phyloP scores from a whole-genome alignment of 2,888 invertebrate genomes.

The Sinhomidia bicolor region DNA sequence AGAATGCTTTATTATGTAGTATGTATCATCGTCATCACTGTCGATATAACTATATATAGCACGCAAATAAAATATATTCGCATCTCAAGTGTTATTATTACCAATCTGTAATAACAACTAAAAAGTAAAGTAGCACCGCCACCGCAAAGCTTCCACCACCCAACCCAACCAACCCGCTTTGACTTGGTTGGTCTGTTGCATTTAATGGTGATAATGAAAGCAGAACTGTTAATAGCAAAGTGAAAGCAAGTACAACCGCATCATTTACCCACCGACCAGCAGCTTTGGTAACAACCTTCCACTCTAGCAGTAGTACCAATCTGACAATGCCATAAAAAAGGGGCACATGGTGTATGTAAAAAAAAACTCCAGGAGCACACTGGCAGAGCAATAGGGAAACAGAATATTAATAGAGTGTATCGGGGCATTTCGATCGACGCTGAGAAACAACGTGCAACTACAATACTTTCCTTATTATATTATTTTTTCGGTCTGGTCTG shows the following conservation, averaged over 20 bases:
- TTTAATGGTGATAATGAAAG: slow-evolving; percentile 27
- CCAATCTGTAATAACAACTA: slow-evolving; percentile 12
- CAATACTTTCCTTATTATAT: too few relatives aligned
- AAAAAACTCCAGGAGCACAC: not conserved
- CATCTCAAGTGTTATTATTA: slow-evolving; percentile 32
- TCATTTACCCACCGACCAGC: slow-evolving; percentile 7
- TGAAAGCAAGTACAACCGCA: not conserved
- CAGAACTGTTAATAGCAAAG: slow-evolving; percentile 29
- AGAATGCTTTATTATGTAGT: too few relatives aligned
- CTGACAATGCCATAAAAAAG: not conserved
- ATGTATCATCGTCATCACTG: not conserved
- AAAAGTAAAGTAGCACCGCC: not conserved
- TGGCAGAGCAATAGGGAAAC: not conserved
- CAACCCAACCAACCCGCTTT: not conserved
- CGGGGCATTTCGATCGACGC: slow-evolving; percentile 43
- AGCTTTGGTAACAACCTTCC: not conserved
- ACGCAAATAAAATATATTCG: slow-evolving; percentile 24
- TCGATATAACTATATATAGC: slow-evolving; percentile 2
- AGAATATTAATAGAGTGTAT: slow-evolving; percentile 39
- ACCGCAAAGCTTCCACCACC: not conserved
- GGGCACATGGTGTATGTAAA: slow-evolving; percentile 30
- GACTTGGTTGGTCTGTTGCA: not conserved
- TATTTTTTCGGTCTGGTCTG: slow-evolving; percentile 9
- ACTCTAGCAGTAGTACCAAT: not conserved
- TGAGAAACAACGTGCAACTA: slow-evolving; percentile 1